phyloP scores from a whole-genome alignment of 2,797 vertebrate genomes.

The Urosaurus nigricauda region DNA sequence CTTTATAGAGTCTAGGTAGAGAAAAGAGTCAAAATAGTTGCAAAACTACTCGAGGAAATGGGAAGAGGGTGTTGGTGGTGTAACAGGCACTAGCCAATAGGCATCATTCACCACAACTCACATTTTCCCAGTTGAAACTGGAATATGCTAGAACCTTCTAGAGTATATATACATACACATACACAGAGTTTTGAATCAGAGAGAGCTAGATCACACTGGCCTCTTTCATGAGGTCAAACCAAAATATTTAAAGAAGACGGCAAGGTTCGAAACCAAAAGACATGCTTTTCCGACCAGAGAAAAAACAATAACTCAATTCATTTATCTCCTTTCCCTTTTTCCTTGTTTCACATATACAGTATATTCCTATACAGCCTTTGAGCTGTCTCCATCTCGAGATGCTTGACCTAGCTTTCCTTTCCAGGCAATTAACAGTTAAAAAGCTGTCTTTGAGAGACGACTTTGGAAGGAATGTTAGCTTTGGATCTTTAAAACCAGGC shows the following conservation, averaged over 20 bases:
- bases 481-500: background rate
- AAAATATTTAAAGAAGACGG: background rate
- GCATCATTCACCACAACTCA: background rate
- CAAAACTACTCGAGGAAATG: background rate
- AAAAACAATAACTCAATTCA: background rate
- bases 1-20: no score
- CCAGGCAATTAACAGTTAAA: conserved; percentile 28
- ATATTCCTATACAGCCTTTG: background rate
- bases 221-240: background rate
- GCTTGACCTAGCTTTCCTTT: conserved; percentile 35
- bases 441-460: conserved; percentile 3
- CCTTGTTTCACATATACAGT: background rate
- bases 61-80: background rate
- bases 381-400: background rate
- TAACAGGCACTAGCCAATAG: background rate
- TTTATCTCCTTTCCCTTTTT: background rate
- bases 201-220: no score
- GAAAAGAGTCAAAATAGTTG: background rate
- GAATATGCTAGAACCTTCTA: background rate
- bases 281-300: background rate
- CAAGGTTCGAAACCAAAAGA: background rate
- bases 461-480: conserved; percentile 24
- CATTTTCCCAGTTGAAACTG: background rate
- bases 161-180: no score
- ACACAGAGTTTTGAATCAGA: no score